Base-by-base conservation (phyloP, 2,113 vertebrate genomes). In the Glareola pratincola region DNA sequence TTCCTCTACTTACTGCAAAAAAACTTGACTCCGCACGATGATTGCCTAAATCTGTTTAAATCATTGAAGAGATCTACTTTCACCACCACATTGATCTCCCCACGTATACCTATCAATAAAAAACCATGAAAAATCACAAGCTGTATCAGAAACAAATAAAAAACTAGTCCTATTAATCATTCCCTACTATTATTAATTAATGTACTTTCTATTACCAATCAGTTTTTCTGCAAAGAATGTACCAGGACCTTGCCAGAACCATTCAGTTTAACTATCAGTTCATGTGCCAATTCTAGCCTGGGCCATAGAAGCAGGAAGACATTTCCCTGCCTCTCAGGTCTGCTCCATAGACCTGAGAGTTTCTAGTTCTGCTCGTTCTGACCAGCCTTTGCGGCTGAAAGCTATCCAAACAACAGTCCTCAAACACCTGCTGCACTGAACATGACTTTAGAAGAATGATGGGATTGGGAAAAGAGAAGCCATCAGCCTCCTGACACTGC, bases 61-160 rank as follows among this genome's bases (percentile, higher is more conserved):
- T 99, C 99, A 67, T 99, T 99, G 96, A 99, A 99, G 94, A 99
- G 99, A 91, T 99, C 99, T 77, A 99, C 99, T 97, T 99, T 99
- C 88, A 99, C 99, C 30, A 99, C 98, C 36, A 99, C 99, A 47
- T 99, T 99, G 82, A 99, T 99, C 97, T 99, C 99, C 22, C 99
- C 99, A 94, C 99, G 98, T 88, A 99, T 99, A 96, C 99, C 99
- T 99, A 76, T 10, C 26, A 85, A 90, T 37, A 79, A 73, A 95
- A 94, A 90, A 14, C 0, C 8, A 71, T 3, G 2, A 54, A 88
- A 72, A 14, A 53, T 9, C 11, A 91, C 30, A 84, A 89, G n/a
- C 30, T 72, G 14, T 21, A 56, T 66, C 22, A 90, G 19, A 37
- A 86, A 39, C 2, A 0, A 85, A 41, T 21, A 57, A 32, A 56